These are phyloP conservation scores for Drosophila equinoxialis DNA, from an alignment of 1,140 invertebrate genomes.

Conservation along the genomic window DNA sequence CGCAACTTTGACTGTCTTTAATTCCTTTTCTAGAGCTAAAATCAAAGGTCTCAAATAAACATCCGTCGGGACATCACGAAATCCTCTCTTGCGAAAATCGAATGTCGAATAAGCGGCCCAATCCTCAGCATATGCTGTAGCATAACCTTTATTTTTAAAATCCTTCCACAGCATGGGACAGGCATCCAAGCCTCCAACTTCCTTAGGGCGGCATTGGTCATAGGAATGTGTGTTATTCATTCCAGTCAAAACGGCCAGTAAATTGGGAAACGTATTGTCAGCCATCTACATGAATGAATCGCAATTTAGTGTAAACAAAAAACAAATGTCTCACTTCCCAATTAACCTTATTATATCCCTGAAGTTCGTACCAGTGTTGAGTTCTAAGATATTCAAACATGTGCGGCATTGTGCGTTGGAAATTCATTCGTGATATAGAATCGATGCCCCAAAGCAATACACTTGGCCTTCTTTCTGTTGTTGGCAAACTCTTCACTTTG, in stretches of 20 bases:
- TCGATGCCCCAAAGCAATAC: constrained; percentile 75
- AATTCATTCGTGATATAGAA: constrained; percentile 82
- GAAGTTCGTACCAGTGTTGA: constrained; percentile 61
- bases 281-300: constrained; percentile 83
- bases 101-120: constrained; percentile 88
- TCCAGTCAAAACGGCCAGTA: constrained; percentile 90
- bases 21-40: constrained; percentile 85
- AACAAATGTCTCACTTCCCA: too few relatives aligned
- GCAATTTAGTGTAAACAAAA: neutral
- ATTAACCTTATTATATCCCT: constrained; percentile 75
- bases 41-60: constrained; percentile 91
- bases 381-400: constrained; percentile 53
- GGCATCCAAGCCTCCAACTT: constrained; percentile 84
- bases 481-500: neutral
- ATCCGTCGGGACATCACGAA: constrained; percentile 90
- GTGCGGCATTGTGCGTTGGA: constrained; percentile 70
- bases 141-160: constrained; percentile 88
- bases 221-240: constrained; percentile 83
- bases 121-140: constrained; percentile 92
- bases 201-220: constrained; percentile 84
- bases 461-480: constrained; percentile 34
- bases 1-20: constrained; percentile 66
- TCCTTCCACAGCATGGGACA: constrained; percentile 93
- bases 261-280: constrained; percentile 92
- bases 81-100: constrained; percentile 91